Evolutionary conservation across 2,797 vertebrate genomes (phyloP).

Genomic region (Moxostoma hubbsi): DNA sequence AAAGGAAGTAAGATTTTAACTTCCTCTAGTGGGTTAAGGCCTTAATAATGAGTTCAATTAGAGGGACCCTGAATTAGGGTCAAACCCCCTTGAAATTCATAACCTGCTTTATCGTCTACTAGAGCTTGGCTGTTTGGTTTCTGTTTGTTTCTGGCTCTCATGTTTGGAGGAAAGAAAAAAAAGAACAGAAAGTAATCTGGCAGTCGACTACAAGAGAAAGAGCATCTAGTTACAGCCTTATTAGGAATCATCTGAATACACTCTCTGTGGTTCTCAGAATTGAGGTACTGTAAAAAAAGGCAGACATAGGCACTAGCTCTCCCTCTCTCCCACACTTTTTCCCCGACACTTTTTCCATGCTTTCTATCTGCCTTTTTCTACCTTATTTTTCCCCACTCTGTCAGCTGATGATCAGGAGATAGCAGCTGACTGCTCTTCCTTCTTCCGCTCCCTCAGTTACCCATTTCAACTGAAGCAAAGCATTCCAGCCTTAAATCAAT

Average conservation of each 20-base stretch:
- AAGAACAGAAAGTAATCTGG: conserved; percentile 78
- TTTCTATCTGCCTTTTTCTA: conserved; percentile 21
- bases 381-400: conserved; percentile 33
- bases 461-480: conserved; percentile 27
- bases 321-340: conserved; percentile 32
- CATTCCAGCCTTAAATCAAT: conserved; percentile 42
- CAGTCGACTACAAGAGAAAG: conserved; percentile 71
- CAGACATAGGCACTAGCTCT: conserved; percentile 53
- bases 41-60: neutral
- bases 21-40: too few relatives aligned
- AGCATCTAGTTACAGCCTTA: conserved; percentile 79
- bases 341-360: conserved; percentile 46
- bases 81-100: neutral
- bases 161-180: conserved; percentile 65
- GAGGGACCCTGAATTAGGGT: neutral
- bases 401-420: conserved; percentile 82
- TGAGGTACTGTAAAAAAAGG: conserved; percentile 64
- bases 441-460: conserved; percentile 43
- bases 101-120: conserved; percentile 53
- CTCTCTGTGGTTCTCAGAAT: conserved; percentile 69
- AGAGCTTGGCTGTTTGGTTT: conserved; percentile 38
- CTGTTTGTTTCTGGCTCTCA: conserved; percentile 59
- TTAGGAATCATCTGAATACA: conserved; percentile 79
- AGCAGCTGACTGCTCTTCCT: conserved; percentile 56
- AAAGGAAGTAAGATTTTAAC: too few relatives aligned